Conservation (phyloP, 1,140 invertebrate genomes). For the Eueides isabella region DNA sequence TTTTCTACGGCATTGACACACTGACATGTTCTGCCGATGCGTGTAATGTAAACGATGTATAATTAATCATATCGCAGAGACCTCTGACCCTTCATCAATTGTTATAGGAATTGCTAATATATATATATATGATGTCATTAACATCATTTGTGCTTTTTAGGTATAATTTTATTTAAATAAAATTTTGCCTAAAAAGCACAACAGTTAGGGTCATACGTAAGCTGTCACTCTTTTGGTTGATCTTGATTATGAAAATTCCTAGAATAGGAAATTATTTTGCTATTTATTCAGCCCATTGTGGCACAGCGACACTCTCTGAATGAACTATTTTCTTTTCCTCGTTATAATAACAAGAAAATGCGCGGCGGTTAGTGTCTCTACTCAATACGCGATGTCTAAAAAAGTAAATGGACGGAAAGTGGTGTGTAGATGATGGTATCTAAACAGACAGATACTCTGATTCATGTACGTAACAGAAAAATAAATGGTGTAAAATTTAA, state of each 20-base stretch:
- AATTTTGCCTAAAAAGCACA: too few species aligned
- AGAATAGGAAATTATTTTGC: neutral
- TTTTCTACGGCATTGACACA: constrained; percentile 21
- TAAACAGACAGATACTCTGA: too few species aligned
- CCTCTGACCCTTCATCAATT: neutral
- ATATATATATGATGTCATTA: neutral
- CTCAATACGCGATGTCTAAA: too few species aligned
- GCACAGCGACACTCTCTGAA: too few species aligned
- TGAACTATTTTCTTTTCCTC: too few species aligned
- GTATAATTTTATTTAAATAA: neutral
- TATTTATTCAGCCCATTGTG: too few species aligned
- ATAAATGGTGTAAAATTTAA: too few species aligned
- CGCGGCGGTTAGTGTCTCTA: too few species aligned
- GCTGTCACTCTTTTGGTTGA: neutral
- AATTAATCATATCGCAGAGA: constrained; percentile 4
- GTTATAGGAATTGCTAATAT: constrained; percentile 16
- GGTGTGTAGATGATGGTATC: too few species aligned
- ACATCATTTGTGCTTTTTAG: neutral
- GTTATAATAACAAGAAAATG: too few species aligned
- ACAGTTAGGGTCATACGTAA: neutral
- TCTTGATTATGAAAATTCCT: neutral
- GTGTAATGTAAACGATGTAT: constrained; percentile 6
- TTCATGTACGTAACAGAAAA: too few species aligned
- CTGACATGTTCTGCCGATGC: constrained; percentile 11
- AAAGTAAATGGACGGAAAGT: too few species aligned